phyloP scores from a whole-genome alignment of 1,140 invertebrate species.

The Drosophila asahinai region DNA sequence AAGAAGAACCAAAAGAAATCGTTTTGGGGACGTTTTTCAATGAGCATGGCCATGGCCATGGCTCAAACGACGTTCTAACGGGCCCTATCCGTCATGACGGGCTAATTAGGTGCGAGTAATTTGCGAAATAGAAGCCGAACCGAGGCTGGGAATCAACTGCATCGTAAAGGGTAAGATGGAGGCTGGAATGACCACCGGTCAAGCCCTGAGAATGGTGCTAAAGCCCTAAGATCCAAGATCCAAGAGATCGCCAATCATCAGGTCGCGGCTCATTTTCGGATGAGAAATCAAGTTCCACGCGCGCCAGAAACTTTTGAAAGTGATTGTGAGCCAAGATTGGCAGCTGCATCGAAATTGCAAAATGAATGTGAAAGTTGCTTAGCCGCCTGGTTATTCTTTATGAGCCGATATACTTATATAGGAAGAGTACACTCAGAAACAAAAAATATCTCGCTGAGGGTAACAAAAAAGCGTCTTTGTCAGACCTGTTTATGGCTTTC shows the following conservation, averaged over 20 bases:
- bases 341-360: constrained; percentile 61
- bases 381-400: constrained; percentile 45
- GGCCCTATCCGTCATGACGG: constrained; percentile 41
- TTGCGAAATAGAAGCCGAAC: constrained; percentile 30
- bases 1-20: constrained; percentile 38
- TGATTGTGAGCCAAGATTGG: constrained; percentile 67
- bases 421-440: constrained; percentile 22
- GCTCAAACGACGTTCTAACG: constrained; percentile 60
- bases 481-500: constrained; percentile 25
- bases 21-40: constrained; percentile 64
- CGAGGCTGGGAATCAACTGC: constrained; percentile 54
- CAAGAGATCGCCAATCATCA: constrained; percentile 15
- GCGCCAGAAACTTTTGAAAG: constrained; percentile 55
- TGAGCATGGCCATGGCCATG: constrained; percentile 53
- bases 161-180: no score
- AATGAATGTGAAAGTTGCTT: constrained; percentile 79
- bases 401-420: constrained; percentile 16
- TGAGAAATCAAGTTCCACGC: constrained; percentile 44
- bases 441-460: neutral
- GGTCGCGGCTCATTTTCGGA: constrained; percentile 29
- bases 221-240: constrained; percentile 13
- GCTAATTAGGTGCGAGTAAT: constrained; percentile 75
- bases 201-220: constrained; percentile 63
- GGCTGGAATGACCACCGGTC: neutral
- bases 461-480: neutral